phyloP scores from a whole-genome alignment of 2,888 invertebrate species.

The Stenichneumon culpator region DNA sequence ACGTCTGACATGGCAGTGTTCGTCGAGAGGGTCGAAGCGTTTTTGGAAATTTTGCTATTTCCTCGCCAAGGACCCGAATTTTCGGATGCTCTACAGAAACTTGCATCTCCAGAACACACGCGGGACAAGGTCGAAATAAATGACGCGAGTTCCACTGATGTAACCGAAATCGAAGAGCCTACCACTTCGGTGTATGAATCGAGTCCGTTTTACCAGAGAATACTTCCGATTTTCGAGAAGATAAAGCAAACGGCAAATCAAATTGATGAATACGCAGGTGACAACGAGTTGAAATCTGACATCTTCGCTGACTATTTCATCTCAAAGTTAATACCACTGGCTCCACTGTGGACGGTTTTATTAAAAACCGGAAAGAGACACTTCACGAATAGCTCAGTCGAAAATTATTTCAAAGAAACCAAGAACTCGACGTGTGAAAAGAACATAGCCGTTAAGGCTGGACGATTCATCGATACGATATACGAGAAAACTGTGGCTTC shows the following conservation, averaged over 20 bases:
- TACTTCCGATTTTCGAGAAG: constrained; percentile 12
- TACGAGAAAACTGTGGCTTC: constrained; percentile 1
- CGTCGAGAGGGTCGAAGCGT: constrained; percentile 23
- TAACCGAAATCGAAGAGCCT: not conserved
- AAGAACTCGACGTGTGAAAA: constrained; percentile 41
- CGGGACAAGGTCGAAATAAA: not conserved
- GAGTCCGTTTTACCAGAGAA: constrained; percentile 40
- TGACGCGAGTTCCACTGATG: not conserved
- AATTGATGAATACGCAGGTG: constrained; percentile 7
- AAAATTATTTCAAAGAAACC: constrained; percentile 31
- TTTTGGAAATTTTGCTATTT: constrained; percentile 26
- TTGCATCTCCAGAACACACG: not conserved
- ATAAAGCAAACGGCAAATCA: constrained; percentile 13
- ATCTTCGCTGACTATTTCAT: constrained; percentile 39
- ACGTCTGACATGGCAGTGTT: constrained; percentile 15
- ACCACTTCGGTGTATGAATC: constrained; percentile 13
- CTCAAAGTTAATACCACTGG: constrained; percentile 26
- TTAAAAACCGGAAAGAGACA: constrained; percentile 3
- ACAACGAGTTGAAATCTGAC: constrained; percentile 8
- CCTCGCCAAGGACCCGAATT: constrained; percentile 38
- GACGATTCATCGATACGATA: constrained; percentile 34
- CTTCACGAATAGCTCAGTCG: constrained; percentile 39
- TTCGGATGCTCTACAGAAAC: constrained; percentile 18
- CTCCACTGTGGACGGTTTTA: constrained; percentile 25
- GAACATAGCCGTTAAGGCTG: constrained; percentile 15